Evolutionary conservation across 2,797 vertebrate genomes (phyloP).

Genomic region (Carduelis carduelis): DNA sequence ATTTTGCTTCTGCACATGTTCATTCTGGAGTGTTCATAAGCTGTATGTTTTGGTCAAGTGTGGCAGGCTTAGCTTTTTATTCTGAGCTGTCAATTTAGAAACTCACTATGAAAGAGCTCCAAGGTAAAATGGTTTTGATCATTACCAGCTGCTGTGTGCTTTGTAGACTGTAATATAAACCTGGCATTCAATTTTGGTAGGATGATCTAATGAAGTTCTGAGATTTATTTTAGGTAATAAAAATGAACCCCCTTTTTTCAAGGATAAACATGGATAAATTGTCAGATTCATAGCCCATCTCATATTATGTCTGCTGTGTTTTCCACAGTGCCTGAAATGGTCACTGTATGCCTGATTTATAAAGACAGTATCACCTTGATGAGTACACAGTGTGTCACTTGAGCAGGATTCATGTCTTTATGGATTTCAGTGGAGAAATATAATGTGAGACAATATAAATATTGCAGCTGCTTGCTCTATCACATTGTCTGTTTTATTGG

Average conservation of each 20-base stretch:
- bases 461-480: neutral
- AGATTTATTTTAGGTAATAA: neutral
- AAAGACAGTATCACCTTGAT: slow-evolving; percentile 46
- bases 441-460: neutral
- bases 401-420: slow-evolving; percentile 30
- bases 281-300: slow-evolving; percentile 1
- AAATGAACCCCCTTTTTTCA: neutral
- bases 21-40: neutral
- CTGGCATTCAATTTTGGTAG: neutral
- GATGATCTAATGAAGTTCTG: neutral
- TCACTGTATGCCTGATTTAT: slow-evolving; percentile 27
- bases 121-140: neutral
- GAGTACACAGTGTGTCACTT: slow-evolving; percentile 30
- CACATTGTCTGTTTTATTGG: neutral
- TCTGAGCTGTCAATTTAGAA: neutral
- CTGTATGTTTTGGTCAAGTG: neutral
- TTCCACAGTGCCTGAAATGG: neutral
- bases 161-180: neutral
- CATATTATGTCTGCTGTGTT: neutral
- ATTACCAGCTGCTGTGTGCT: neutral
- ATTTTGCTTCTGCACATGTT: neutral
- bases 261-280: neutral
- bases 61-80: neutral
- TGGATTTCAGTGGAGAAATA: slow-evolving; percentile 22
- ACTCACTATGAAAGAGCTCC: neutral